Evolutionary conservation across 2,797 vertebrate genomes (phyloP), one percentile per base, ranked within the genome.

Genomic region (Manis crassicaudata): DNA sequence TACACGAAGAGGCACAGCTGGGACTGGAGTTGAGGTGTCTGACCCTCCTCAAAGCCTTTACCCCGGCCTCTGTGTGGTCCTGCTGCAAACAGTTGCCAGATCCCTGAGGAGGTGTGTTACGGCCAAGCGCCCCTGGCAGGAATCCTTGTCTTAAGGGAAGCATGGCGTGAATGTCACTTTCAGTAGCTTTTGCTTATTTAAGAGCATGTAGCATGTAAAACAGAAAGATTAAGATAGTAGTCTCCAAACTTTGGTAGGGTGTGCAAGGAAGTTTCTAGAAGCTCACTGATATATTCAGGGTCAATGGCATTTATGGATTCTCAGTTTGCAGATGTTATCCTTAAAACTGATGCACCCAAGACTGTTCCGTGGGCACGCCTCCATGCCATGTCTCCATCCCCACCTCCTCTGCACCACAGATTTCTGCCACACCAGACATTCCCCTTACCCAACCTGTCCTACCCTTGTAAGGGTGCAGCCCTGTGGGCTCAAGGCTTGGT

Each of bases 401-500:
- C 9, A 14, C 32, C 37, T 76, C n/a, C 29, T 7, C 8, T 60
- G 20, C 32, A 35, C n/a, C 60, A 21, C 2, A 27, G 72, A 27
- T 40, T 58, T 56, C 85, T 88, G 27, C 50, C 10, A 32, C 23
- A 9, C 9, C 85, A 63, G 43, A n/a, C 6, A 50, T 4, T 58
- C 5, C 7, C 18, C 17, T 81, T 25, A 77, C 32, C 25, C 8
- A 11, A 52, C 54, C 52, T 50, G 32, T 63, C 25, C 54, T 58
- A 2, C 2, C 9, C 25, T 46, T 37, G 1, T 3, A 13, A 32
- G 9, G 46, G n/a, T 16, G 10, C 14, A 52, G 56, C 13, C n/a
- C 6, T 2, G 1, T 1, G 9, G 63, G 29, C 43, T 18, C 4
- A 4, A 20, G 65, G 17, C 67, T 87, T n/a, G 27, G 25, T 46